Evolutionary conservation across 1,140 invertebrate genomes (phyloP).

Genomic region (Drosophila nebulosa): DNA sequence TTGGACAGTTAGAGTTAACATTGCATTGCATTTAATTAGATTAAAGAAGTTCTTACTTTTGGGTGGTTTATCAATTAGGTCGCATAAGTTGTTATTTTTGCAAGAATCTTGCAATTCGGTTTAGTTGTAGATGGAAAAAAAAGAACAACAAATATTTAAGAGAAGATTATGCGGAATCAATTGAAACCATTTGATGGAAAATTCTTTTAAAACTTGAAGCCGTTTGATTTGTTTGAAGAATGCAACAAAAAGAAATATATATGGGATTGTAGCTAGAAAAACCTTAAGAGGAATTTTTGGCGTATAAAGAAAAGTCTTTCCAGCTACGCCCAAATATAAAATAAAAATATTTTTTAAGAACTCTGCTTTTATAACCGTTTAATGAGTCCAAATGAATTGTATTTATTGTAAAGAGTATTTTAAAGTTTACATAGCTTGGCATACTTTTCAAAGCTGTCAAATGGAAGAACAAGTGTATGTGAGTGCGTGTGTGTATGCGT

Average conservation of each 20-base stretch:
- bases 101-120: not conserved
- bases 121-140: not conserved
- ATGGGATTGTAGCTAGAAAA: not conserved
- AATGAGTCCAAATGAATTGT: too few species aligned
- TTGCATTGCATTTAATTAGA: constrained; percentile 45
- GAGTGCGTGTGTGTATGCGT: constrained; percentile 24
- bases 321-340: too few species aligned
- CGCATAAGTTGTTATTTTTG: constrained; percentile 34
- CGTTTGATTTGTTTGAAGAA: too few species aligned
- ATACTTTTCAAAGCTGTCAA: not conserved
- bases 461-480: constrained; percentile 43
- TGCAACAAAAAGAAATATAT: not conserved
- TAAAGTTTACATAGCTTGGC: not conserved
- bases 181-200: not conserved
- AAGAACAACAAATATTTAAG: not conserved
- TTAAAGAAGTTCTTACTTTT: constrained; percentile 40
- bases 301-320: too few species aligned
- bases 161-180: too few species aligned
- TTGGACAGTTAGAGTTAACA: constrained; percentile 62
- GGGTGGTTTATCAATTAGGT: constrained; percentile 66
- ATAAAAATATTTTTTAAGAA: too few species aligned
- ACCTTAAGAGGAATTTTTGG: too few species aligned
- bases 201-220: too few species aligned
- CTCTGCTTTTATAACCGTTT: too few species aligned
- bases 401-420: too few species aligned